Evolutionary conservation across 2,888 invertebrate species (phyloP).

Genomic region (Eupsilia transversa): DNA sequence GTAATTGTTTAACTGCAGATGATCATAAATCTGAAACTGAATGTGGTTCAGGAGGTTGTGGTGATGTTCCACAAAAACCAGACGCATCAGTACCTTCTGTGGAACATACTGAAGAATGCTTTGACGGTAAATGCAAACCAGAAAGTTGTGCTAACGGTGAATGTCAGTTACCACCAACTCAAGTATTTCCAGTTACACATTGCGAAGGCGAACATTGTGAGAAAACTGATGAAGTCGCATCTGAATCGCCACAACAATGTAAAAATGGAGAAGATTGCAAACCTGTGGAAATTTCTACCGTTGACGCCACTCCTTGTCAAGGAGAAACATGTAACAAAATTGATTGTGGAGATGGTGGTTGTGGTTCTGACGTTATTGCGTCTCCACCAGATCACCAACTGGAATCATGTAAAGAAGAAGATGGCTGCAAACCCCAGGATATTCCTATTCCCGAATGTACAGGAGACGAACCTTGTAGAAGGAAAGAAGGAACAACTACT

Average conservation of each 20-base stretch:
- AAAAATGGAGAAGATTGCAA: constrained; percentile 59
- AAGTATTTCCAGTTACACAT: constrained; percentile 61
- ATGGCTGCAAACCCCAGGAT: constrained; percentile 63
- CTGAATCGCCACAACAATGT: constrained; percentile 50
- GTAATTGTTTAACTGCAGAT: constrained; percentile 64
- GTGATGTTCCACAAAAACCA: constrained; percentile 52
- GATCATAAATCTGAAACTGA: constrained; percentile 60
- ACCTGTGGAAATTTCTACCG: constrained; percentile 47
- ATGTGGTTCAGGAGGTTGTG: constrained; percentile 74
- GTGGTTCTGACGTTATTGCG: constrained; percentile 51
- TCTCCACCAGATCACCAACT: constrained; percentile 46
- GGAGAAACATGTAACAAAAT: constrained; percentile 56
- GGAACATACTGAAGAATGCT: constrained; percentile 63
- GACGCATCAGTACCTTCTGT: constrained; percentile 38
- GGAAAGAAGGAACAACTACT: constrained; percentile 70
- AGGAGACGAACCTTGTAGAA: constrained; percentile 76
- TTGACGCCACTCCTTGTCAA: constrained; percentile 49
- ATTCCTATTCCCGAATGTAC: constrained; percentile 71
- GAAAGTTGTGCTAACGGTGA: constrained; percentile 69
- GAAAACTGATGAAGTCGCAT: constrained; percentile 31
- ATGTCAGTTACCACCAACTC: constrained; percentile 61
- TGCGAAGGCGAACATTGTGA: constrained; percentile 73
- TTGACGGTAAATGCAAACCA: constrained; percentile 56
- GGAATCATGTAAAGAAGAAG: constrained; percentile 68
- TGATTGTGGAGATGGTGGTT: constrained; percentile 49